Percentiles rank a stretch among this genome's conserved stretches.
These are phyloP conservation scores for Callorhinus ursinus DNA, from an alignment of 2,113 vertebrate species.

Conservation along the genomic window DNA sequence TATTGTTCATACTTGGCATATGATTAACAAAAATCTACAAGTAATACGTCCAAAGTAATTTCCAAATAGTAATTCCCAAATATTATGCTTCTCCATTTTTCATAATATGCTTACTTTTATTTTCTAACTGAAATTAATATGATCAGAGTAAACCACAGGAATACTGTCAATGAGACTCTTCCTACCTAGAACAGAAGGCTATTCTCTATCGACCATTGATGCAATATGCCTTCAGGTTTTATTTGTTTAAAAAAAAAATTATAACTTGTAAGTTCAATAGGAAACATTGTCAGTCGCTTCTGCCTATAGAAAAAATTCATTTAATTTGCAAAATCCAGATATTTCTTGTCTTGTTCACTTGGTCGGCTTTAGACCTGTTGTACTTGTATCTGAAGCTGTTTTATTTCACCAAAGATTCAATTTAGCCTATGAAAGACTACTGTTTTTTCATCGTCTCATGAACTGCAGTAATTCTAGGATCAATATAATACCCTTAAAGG, in stretches of 20 bases:
- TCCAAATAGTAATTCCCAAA: not conserved
- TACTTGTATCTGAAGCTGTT: not conserved
- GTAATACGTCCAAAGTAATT: not conserved
- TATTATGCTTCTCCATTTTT: not conserved
- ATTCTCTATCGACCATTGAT: not conserved
- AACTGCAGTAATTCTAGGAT: slow-evolving; percentile 22
- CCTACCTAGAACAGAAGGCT: not conserved
- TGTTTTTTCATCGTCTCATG: not conserved
- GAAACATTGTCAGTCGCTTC: not conserved
- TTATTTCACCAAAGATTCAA: slow-evolving; percentile 43
- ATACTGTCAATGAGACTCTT: slow-evolving; percentile 38
- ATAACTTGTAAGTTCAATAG: not conserved
- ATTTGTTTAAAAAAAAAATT: not conserved
- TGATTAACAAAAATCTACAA: not conserved
- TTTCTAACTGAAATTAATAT: not conserved
- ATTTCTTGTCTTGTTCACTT: not conserved
- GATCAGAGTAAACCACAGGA: not conserved
- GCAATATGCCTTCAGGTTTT: not conserved
- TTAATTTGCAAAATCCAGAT: not conserved
- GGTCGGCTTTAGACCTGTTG: not conserved
- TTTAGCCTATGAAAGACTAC: not conserved
- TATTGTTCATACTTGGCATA: not conserved
- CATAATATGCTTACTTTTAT: not conserved
- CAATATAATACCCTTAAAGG: not conserved
- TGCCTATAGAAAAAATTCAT: not conserved